Evolutionary conservation across 2,888 invertebrate species (phyloP).

Genomic region (Fragum sueziense): DNA sequence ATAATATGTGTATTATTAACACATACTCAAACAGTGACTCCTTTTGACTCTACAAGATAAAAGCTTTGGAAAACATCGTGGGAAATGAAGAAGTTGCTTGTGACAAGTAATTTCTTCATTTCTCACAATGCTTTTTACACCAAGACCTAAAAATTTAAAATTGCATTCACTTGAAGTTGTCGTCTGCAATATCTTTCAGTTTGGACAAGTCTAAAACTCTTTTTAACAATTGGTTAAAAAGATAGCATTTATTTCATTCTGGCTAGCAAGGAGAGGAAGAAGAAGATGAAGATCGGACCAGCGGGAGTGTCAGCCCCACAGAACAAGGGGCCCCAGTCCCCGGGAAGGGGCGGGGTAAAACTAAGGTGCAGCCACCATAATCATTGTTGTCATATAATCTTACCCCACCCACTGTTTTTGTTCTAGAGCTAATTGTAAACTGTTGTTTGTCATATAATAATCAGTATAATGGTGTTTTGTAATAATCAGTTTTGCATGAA

Average conservation of each 20-base stretch:
- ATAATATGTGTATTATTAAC: no score
- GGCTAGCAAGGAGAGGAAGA: constrained; percentile 22
- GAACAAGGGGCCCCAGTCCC: constrained; percentile 43
- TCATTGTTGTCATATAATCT: constrained; percentile 21
- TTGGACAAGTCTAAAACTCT: no score
- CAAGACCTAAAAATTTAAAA: no score
- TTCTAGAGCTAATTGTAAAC: constrained; percentile 17
- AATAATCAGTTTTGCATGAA: neutral
- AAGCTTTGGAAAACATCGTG: no score
- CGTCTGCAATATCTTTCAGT: no score
- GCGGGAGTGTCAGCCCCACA: constrained; percentile 56
- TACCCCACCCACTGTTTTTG: constrained; percentile 8
- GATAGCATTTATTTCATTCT: neutral
- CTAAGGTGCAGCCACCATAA: constrained; percentile 47
- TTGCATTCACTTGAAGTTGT: no score
- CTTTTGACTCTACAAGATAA: no score
- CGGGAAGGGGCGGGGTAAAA: constrained; percentile 52
- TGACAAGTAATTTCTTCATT: no score
- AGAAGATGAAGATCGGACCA: constrained; percentile 53
- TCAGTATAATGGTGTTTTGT: no score
- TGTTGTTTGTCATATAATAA: neutral
- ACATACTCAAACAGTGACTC: no score
- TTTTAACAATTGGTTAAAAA: neutral
- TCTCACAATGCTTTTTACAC: no score
- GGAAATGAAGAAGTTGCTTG: no score